These are phyloP conservation scores for Lontra canadensis DNA, from an alignment of 2,113 vertebrate genomes.

Conservation along the genomic window DNA sequence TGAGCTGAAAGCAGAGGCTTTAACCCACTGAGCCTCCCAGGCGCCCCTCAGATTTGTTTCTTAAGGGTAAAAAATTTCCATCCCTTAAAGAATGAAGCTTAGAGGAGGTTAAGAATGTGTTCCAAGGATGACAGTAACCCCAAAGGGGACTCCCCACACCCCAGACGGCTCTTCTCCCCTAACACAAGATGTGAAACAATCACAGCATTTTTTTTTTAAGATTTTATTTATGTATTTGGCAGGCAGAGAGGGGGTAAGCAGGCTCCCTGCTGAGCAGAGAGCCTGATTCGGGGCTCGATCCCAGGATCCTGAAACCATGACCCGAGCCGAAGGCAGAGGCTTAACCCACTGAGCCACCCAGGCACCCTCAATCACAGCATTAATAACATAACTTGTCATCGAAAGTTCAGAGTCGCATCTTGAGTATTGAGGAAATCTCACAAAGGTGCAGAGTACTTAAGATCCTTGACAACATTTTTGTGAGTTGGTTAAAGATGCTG, in stretches of 20 bases:
- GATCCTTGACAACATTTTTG: constrained; percentile 1
- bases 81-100: neutral
- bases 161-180: neutral
- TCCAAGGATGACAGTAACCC: neutral
- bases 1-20: no score
- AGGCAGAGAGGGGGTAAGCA: no score
- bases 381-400: neutral
- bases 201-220: neutral
- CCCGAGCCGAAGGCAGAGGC: no score
- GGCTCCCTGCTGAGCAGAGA: no score
- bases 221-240: no score
- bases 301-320: no score
- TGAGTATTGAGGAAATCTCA: neutral
- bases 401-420: neutral
- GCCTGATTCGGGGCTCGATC: no score
- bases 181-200: neutral
- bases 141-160: neutral
- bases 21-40: no score
- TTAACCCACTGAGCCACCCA: no score
- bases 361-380: neutral
- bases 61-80: neutral
- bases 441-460: neutral
- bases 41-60: no score
- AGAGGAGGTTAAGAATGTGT: neutral
- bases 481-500: neutral